These are phyloP conservation scores for Coleophora deauratella DNA, from an alignment of 2,888 invertebrate genomes.

Conservation along the genomic window DNA sequence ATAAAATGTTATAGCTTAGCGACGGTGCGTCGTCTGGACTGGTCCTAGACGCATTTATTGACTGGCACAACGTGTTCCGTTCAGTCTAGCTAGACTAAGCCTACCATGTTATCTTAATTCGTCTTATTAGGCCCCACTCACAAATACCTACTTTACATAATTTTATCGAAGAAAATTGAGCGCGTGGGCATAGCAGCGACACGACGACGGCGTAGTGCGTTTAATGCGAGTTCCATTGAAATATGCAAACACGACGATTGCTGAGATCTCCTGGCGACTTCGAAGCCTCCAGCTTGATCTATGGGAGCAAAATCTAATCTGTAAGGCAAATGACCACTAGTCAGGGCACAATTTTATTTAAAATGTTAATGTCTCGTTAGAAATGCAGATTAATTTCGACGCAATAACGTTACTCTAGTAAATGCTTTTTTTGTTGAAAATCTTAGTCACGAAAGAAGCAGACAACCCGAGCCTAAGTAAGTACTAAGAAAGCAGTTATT, in stretches of 20 bases:
- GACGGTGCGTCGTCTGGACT: slow-evolving; percentile 33
- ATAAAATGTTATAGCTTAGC: too few species aligned
- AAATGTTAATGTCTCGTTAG: neutral
- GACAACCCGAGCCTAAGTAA: too few species aligned
- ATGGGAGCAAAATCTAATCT: slow-evolving; percentile 4
- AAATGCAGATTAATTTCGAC: too few species aligned
- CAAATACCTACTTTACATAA: slow-evolving; percentile 63
- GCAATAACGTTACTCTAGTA: neutral
- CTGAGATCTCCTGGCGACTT: slow-evolving; percentile 21
- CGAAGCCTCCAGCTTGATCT: slow-evolving; percentile 11
- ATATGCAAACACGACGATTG: slow-evolving; percentile 42
- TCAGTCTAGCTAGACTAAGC: too few species aligned
- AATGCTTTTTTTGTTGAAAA: too few species aligned
- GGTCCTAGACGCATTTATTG: slow-evolving; percentile 49
- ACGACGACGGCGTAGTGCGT: slow-evolving; percentile 35
- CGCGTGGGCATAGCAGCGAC: slow-evolving; percentile 42
- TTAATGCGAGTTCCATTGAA: slow-evolving; percentile 54
- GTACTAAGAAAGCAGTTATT: too few species aligned
- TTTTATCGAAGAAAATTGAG: slow-evolving; percentile 65
- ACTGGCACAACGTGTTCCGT: slow-evolving; percentile 41
- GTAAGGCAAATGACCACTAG: too few species aligned
- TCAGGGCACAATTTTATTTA: too few species aligned
- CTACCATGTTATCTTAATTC: slow-evolving; percentile 53
- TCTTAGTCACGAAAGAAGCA: too few species aligned
- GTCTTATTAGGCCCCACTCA: slow-evolving; percentile 53